These are phyloP conservation scores for Collichthys lucidus DNA, from an alignment of 2,113 vertebrate genomes.

Conservation along the genomic window DNA sequence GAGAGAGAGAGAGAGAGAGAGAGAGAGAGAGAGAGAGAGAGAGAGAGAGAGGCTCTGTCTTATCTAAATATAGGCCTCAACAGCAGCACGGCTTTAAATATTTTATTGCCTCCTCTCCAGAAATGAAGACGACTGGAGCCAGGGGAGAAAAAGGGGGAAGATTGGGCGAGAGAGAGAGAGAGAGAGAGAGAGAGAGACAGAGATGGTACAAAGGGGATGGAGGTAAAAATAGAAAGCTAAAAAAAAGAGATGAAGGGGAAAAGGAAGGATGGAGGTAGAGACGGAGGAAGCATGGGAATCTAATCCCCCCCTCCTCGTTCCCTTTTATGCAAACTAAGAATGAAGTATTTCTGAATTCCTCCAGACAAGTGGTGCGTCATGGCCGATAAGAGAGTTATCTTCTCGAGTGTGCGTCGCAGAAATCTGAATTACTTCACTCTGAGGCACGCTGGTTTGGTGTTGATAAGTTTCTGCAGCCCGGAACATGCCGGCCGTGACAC, in stretches of 20 bases:
- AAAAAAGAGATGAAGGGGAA: not conserved
- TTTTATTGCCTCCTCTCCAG: conserved; percentile 75
- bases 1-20: too few species aligned
- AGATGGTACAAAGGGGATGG: conserved; percentile 50
- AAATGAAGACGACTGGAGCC: conserved; percentile 35
- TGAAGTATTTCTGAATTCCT: conserved; percentile 64
- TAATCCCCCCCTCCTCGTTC: conserved; percentile 47
- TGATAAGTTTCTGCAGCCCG: conserved; percentile 18
- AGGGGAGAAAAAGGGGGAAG: conserved; percentile 6
- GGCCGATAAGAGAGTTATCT: conserved; percentile 67
- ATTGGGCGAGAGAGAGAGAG: too few species aligned
- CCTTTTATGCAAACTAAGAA: conserved; percentile 57
- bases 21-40: conserved; percentile 4
- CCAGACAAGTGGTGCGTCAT: conserved; percentile 64
- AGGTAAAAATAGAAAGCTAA: conserved; percentile 63
- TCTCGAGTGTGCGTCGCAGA: conserved; percentile 28
- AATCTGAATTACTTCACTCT: conserved; percentile 50
- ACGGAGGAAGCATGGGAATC: conserved; percentile 31
- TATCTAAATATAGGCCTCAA: conserved; percentile 77
- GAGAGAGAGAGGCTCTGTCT: conserved; percentile 41
- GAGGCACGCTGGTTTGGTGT: conserved; percentile 3
- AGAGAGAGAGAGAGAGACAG: not conserved
- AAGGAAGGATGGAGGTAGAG: not conserved
- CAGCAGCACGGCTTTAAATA: conserved; percentile 79
- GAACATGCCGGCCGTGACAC: conserved; percentile 12